phyloP scores from a whole-genome alignment of 2,888 invertebrate species.

The Odontocolon sp. region DNA sequence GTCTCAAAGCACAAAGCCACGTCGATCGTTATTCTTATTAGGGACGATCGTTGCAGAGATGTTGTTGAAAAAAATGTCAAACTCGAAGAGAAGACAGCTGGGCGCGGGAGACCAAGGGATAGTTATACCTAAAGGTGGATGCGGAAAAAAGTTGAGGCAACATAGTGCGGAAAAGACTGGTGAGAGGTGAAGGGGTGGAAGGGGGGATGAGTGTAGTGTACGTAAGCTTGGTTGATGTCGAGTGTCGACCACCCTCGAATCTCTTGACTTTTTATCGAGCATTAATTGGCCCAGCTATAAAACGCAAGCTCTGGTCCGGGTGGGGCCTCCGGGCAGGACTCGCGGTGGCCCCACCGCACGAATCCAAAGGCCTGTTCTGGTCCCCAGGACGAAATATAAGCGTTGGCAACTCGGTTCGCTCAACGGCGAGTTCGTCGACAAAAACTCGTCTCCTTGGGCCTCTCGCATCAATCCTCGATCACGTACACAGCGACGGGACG shows the following conservation, averaged over 20 bases:
- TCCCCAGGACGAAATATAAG: conserved; percentile 72
- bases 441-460: conserved; percentile 79
- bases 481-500: conserved; percentile 41
- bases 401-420: conserved; percentile 55
- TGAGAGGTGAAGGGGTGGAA: too few relatives aligned
- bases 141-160: conserved; percentile 19
- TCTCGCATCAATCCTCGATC: conserved; percentile 66
- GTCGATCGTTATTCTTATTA: conserved; percentile 56
- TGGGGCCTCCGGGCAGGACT: conserved; percentile 48
- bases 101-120: conserved; percentile 8
- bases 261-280: conserved; percentile 73
- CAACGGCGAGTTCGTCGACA: conserved; percentile 64
- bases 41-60: conserved; percentile 29
- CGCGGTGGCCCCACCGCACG: conserved; percentile 69
- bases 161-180: conserved; percentile 32
- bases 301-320: conserved; percentile 69
- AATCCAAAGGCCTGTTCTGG: conserved; percentile 53
- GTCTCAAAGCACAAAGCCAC: conserved; percentile 18
- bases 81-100: conserved; percentile 26
- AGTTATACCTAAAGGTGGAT: conserved; percentile 45
- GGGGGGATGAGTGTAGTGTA: conserved; percentile 45
- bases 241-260: conserved; percentile 79
- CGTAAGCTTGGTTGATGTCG: conserved; percentile 54
- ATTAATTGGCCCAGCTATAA: conserved; percentile 79
- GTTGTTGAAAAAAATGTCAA: conserved; percentile 41